phyloP scores from a whole-genome alignment of 35 echinoderm and acorn worm genomes.

The Ophioderma brevispina region DNA sequence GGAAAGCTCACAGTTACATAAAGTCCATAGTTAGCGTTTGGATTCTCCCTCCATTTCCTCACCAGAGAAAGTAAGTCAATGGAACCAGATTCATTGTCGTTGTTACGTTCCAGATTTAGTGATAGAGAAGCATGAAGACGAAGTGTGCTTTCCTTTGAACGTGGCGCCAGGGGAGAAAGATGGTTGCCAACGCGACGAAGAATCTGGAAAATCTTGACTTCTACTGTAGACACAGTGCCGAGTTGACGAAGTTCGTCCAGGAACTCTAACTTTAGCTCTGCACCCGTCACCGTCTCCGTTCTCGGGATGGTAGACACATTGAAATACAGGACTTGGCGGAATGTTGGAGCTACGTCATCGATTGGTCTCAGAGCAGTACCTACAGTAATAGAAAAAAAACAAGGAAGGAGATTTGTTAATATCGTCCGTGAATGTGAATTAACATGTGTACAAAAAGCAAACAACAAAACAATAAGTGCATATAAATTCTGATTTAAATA shows the following conservation, averaged over 20 bases:
- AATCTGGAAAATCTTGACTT: constrained; percentile 50
- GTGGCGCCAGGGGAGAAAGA: constrained; percentile 17
- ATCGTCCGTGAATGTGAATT: too few relatives aligned
- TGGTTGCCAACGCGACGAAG: not conserved
- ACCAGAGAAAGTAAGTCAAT: constrained; percentile 26
- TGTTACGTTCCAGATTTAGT: not conserved
- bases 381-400: constrained; percentile 12
- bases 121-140: constrained; percentile 28
- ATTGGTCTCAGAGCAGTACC: constrained; percentile 13
- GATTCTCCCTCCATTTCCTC: constrained; percentile 20
- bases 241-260: not conserved
- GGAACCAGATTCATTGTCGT: constrained; percentile 16
- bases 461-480: too few relatives aligned
- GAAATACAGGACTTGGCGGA: constrained; percentile 56
- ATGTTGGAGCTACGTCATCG: constrained; percentile 7
- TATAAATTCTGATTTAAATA: too few relatives aligned
- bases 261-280: constrained; percentile 47
- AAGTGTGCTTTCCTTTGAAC: not conserved
- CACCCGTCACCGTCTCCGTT: constrained; percentile 32
- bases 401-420: too few relatives aligned
- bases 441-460: too few relatives aligned
- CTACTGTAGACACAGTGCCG: not conserved
- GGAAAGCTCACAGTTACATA: constrained; percentile 31
- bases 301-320: constrained; percentile 37
- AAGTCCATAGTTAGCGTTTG: constrained; percentile 25